Base-by-base conservation (phyloP, 2,113 vertebrate species). In the Toxotes chatareus region DNA sequence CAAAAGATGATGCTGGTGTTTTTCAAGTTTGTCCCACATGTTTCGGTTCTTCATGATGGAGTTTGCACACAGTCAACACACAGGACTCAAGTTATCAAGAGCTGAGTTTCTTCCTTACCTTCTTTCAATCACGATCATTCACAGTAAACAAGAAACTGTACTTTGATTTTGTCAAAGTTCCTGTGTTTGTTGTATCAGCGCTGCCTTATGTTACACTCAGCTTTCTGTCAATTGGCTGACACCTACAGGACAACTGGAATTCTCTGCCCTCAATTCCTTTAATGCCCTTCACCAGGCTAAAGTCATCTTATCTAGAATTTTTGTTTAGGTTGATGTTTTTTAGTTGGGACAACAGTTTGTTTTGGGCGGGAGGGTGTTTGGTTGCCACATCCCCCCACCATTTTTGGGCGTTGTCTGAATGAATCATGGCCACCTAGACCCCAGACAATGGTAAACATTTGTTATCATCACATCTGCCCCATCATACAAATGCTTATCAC, bases 391-490 rank as follows among this genome's bases (percentile, higher is more conserved):
- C 31, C 7, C 69, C 27, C 51, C 44, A 38, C 32, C 46, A 23
- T 17, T 17, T 51, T 86, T 73, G 23, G 56, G 79, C 7, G 86
- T 82, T 73, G 74, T 87, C 69, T 46, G 3, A 57, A 61, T 74
- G 86, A 90, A 76, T 82, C 47, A 31, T 31, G 82, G 73, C 59
- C 85, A 88, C 90, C 80, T 63, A 93, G 81, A 87, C 88, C 89
- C 73, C 84, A 84, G 76, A 85, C 73, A 82, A 83, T 69, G 44
- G n/a, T 87, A 89, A 93, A 94, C 92, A 93, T 79, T 40, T n/a
- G 62, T 85, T 93, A 92, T 93, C 93, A 9, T n/a, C 9, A 31
- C 74, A 34, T 85, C 89, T 68, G 46, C 42, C 19, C 69, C 73
- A 89, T 91, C 86, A 56, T 73, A 70, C 40, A 47, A 85, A 84